These are phyloP conservation scores for Hirtodrosophila histrioides DNA, from an alignment of 2,888 invertebrate species.

Conservation along the genomic window DNA sequence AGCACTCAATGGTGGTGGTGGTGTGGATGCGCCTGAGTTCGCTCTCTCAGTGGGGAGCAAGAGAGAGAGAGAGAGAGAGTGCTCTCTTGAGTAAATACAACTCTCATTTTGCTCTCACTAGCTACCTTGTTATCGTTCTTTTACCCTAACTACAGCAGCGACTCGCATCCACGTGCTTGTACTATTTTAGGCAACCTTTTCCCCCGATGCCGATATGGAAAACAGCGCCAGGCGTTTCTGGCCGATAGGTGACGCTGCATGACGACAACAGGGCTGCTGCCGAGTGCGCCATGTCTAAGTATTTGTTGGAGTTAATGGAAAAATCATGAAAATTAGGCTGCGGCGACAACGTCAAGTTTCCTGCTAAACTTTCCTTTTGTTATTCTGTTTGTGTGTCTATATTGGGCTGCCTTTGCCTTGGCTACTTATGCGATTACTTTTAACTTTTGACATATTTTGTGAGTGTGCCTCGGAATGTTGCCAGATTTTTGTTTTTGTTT, in stretches of 20 bases:
- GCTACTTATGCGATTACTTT: conserved; percentile 64
- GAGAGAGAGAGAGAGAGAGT: too few relatives aligned
- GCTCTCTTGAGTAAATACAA: background rate
- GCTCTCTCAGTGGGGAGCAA: conserved; percentile 30
- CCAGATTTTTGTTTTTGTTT: conserved; percentile 57
- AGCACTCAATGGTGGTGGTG: conserved; percentile 28
- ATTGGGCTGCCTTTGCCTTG: conserved; percentile 25
- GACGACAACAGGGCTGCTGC: conserved; percentile 3
- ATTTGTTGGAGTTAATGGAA: conserved; percentile 50
- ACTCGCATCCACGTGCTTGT: conserved; percentile 54
- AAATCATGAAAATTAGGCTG: conserved; percentile 64
- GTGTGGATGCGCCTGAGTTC: conserved; percentile 43
- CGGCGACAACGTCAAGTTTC: conserved; percentile 35
- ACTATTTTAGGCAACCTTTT: conserved; percentile 50
- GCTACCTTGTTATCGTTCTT: conserved; percentile 51
- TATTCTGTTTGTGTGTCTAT: conserved; percentile 22
- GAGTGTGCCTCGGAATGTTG: conserved; percentile 57
- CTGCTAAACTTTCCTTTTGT: conserved; percentile 61
- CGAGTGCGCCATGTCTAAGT: conserved; percentile 18
- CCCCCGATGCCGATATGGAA: conserved; percentile 23
- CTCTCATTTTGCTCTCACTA: conserved; percentile 5
- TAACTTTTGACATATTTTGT: conserved; percentile 65
- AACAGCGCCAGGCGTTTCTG: conserved; percentile 33
- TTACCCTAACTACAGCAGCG: conserved; percentile 51
- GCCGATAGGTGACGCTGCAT: conserved; percentile 50